phyloP scores from a whole-genome alignment of 2,888 invertebrate genomes.

The Uloborus plumipes region DNA sequence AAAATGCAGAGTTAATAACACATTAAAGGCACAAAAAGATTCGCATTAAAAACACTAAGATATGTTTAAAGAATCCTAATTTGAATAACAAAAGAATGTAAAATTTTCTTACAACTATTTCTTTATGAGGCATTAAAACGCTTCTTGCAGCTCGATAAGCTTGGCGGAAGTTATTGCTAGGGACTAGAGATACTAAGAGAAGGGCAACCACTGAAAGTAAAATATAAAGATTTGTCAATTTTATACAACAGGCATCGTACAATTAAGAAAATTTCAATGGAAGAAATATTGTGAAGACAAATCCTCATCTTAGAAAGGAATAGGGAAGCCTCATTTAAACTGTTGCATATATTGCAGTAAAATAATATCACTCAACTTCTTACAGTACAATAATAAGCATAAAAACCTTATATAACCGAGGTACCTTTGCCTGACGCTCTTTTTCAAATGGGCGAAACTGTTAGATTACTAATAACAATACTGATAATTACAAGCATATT shows the following conservation, averaged over 20 bases:
- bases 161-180: conserved; percentile 90
- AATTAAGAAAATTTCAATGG: neutral
- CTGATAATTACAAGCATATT: no score
- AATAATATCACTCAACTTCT: no score
- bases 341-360: no score
- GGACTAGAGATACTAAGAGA: conserved; percentile 89
- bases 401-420: no score
- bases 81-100: neutral
- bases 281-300: no score
- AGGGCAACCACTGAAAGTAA: conserved; percentile 83
- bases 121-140: conserved; percentile 74
- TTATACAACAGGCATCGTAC: no score
- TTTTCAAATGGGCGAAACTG: no score
- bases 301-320: no score
- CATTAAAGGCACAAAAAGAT: neutral
- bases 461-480: no score
- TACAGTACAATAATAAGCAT: no score
- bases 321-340: no score
- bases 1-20: neutral
- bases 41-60: neutral
- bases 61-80: neutral
- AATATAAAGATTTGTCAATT: neutral
- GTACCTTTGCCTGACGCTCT: no score
- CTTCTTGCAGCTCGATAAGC: conserved; percentile 80
- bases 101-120: conserved; percentile 69